Evolutionary conservation across 2,888 invertebrate genomes (phyloP), one percentile per base, ranked within the genome.

Genomic region (Melinaea marsaeus): DNA sequence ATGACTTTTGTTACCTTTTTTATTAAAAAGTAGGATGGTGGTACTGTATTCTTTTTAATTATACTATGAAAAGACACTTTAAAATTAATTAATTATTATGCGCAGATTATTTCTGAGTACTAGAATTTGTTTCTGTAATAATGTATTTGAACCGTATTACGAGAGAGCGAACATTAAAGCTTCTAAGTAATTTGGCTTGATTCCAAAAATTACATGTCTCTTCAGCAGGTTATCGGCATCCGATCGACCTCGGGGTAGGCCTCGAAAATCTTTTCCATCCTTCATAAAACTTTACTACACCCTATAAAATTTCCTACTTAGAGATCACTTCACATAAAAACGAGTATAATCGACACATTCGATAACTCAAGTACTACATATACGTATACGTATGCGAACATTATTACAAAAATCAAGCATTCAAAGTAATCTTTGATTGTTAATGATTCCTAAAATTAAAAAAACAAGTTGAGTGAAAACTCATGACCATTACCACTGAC

Each of bases 181-280:
- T 51, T 32, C 22, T 32, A 9, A 63, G 62, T 63, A 64, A 65
- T 68, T 72, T 87, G 88, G 88, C 85, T 66, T 64, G 37, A 60
- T 71, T 83, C 88, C 87, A 86, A 74, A 71, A 67, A 70, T 72
- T 72, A 75, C 69, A 67, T 69, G 74, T 76, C 76, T 78, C 78
- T 83, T 83, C 79, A 79, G 76, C 85, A 85, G 86, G 85, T 87
- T 86, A 84, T 83, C 84, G 80, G 75, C 78, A 79, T 85, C 83
- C 83, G 82, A 76, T 75, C 76, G 82, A 76, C 84, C 85, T 81
- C 83, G 84, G 83, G 83, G 81, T 78, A 76, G 72, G 76, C 75
- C 74, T 72, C 72, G 72, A 75, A 76, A 82, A 82, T 83, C 76
- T 83, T 84, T 81, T 78, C 79, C 75, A 76, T 78, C 78, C 80